phyloP scores from a whole-genome alignment of 2,113 vertebrate genomes.

The Podarcis muralis region DNA sequence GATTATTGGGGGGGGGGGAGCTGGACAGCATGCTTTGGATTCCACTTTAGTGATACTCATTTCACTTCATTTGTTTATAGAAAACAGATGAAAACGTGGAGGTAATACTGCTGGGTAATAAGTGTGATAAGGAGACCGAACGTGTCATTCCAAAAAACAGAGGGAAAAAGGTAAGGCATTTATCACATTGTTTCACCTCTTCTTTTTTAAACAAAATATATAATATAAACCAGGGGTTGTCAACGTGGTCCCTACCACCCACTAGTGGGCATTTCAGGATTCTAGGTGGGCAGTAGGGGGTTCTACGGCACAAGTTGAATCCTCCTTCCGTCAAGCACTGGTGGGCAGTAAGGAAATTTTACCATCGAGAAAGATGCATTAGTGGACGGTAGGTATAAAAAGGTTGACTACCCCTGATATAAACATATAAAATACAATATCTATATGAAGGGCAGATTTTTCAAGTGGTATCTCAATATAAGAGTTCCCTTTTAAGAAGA shows the following conservation, averaged over 20 bases:
- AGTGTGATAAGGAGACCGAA: constrained; percentile 77
- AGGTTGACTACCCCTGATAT: too few relatives aligned
- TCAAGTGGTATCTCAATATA: neutral
- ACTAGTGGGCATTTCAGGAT: too few relatives aligned
- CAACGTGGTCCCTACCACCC: too few relatives aligned
- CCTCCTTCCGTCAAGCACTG: too few relatives aligned
- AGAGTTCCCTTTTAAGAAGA: neutral
- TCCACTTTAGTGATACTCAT: constrained; percentile 47
- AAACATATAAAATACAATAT: too few relatives aligned
- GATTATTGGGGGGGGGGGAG: neutral
- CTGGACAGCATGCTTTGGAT: constrained; percentile 16
- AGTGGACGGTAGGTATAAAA: too few relatives aligned
- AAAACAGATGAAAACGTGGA: constrained; percentile 77
- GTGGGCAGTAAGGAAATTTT: too few relatives aligned
- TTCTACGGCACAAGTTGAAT: too few relatives aligned
- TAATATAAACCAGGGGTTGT: too few relatives aligned
- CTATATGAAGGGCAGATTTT: neutral
- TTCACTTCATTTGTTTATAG: constrained; percentile 60
- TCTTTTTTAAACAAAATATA: too few relatives aligned
- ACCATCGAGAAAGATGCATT: too few relatives aligned
- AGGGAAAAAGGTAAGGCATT: constrained; percentile 75
- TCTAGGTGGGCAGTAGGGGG: too few relatives aligned
- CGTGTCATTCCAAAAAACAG: constrained; percentile 72
- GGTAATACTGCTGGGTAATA: constrained; percentile 77
- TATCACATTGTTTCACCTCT: constrained; percentile 37